These are phyloP conservation scores for human (Homo sapiens) DNA, from an alignment of 2,113 vertebrate genomes.

Conservation along the genomic window GRCh38 chr5:102891001-102891500, in stretches of 20 bases:
- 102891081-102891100: conserved; percentile 44
- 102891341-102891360: not conserved
- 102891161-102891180: not conserved
- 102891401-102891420: conserved; percentile 37
- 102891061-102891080: conserved; percentile 48
- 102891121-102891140: conserved; percentile 48
- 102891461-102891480: not conserved
- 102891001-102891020: conserved; percentile 67
- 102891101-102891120: conserved; percentile 49
- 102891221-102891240: conserved; percentile 2
- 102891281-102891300: not conserved
- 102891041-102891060: conserved; percentile 37
- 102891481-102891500: not conserved
- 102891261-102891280: not conserved
- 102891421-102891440: conserved; percentile 37
- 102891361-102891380: conserved; percentile 60
- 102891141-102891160: conserved; percentile 34
- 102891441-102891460: conserved; percentile 31
- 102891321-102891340: conserved; percentile 21
- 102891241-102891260: not conserved
- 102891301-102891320: conserved; percentile 31
- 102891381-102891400: conserved; percentile 47
- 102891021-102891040: conserved; percentile 61
- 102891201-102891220: conserved; percentile 26
- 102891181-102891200: not conserved